phyloP scores from a whole-genome alignment of 2,797 vertebrate species.

The Gymnothorax javanicus region DNA sequence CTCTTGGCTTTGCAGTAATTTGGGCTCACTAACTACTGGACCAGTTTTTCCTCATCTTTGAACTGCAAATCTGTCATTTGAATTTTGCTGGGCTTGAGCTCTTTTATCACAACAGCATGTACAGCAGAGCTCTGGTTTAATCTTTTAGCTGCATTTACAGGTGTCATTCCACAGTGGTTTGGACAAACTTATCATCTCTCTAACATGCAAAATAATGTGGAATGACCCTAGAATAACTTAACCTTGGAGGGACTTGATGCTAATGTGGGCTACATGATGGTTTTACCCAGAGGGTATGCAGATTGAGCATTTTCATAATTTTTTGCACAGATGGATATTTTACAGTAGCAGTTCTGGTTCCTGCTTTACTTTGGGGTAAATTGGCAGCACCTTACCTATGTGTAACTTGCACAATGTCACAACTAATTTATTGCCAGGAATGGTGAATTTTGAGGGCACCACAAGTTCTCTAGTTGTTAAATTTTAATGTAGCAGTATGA shows the following conservation, averaged over 20 bases:
- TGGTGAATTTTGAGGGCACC: neutral
- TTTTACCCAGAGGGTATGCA: neutral
- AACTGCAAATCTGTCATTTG: neutral
- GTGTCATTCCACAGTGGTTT: too few relatives aligned
- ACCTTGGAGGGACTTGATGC: too few relatives aligned
- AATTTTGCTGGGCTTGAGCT: neutral
- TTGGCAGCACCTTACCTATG: neutral
- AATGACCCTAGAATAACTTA: too few relatives aligned
- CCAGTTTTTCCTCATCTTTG: neutral
- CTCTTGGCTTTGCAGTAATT: too few relatives aligned
- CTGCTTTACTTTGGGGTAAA: neutral
- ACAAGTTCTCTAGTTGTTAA: neutral
- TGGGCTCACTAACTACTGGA: too few relatives aligned
- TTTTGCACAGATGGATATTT: neutral
- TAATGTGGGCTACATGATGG: too few relatives aligned
- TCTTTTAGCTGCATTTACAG: neutral
- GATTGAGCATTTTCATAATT: neutral
- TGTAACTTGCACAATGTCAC: neutral
- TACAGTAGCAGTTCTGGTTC: neutral
- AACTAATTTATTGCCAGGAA: neutral
- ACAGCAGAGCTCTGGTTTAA: neutral
- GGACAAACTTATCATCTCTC: too few relatives aligned
- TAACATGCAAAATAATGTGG: too few relatives aligned
- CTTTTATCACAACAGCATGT: neutral
- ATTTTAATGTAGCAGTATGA: neutral